Percentiles rank a stretch among this genome's conserved stretches.
Evolutionary conservation across 2,113 vertebrate species (phyloP).

Genomic region (Cyanoderma ruficeps): DNA sequence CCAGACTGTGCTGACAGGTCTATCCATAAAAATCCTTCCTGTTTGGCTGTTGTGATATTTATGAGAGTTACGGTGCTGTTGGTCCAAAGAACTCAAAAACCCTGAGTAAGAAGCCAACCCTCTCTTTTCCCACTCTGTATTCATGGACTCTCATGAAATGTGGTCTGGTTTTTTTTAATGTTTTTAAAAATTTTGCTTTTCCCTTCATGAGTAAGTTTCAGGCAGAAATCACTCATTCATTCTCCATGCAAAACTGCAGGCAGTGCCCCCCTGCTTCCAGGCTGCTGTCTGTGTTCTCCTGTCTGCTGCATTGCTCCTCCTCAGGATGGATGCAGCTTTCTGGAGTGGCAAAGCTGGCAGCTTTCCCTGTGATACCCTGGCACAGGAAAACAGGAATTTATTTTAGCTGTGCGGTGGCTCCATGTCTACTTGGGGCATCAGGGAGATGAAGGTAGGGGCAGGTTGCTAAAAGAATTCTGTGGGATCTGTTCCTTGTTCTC

Average conservation of each 20-base stretch:
- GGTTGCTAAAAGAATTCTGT: background rate
- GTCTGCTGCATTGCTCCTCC: accelerated
- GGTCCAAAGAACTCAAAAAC: background rate
- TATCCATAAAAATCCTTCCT: background rate
- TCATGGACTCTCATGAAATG: background rate
- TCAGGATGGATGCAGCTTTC: background rate
- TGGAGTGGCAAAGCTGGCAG: background rate
- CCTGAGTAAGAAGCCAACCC: background rate
- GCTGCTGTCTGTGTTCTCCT: background rate
- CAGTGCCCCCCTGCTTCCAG: background rate
- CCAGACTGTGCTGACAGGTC: background rate
- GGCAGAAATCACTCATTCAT: background rate
- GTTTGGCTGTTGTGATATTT: background rate
- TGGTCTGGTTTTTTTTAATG: accelerated
- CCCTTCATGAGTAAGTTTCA: background rate
- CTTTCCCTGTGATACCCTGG: background rate
- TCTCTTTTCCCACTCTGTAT: background rate
- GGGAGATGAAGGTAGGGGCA: background rate
- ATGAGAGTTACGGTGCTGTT: background rate
- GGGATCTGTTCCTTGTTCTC: background rate
- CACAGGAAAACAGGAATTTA: background rate
- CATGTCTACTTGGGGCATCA: background rate
- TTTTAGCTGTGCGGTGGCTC: background rate
- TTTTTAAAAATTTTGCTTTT: background rate
- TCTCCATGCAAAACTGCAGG: background rate